Conservation (phyloP, 1,140 invertebrate species). For the Eubasilissa regina region DNA sequence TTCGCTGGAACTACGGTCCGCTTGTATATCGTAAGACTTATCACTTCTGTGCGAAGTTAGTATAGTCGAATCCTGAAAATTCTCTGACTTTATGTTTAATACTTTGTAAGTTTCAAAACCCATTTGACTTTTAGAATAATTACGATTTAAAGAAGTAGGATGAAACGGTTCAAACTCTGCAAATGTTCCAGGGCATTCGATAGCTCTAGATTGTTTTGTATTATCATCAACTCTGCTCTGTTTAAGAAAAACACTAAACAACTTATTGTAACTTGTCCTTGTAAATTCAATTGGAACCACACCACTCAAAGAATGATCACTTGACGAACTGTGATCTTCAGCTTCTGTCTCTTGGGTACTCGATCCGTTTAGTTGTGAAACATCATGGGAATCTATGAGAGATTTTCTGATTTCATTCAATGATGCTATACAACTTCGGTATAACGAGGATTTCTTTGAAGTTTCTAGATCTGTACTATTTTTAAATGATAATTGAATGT, state of each 20-base stretch:
- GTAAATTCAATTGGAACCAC: conserved; percentile 65
- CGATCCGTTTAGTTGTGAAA: neutral
- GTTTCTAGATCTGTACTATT: conserved; percentile 21
- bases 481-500: conserved; percentile 24
- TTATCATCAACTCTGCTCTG: conserved; percentile 14
- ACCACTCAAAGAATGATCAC: conserved; percentile 65
- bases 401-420: conserved; percentile 19
- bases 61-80: conserved; percentile 25
- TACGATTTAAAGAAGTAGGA: neutral
- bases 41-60: conserved; percentile 37
- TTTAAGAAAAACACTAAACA: conserved; percentile 50
- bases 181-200: neutral
- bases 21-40: conserved; percentile 39
- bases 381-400: neutral
- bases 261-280: conserved; percentile 58
- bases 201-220: neutral
- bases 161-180: neutral
- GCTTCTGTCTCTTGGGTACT: neutral
- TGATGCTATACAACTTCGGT: conserved; percentile 45
- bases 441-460: conserved; percentile 40
- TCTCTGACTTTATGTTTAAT: neutral
- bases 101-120: conserved; percentile 10
- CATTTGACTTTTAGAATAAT: neutral
- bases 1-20: conserved; percentile 38
- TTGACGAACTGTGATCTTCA: conserved; percentile 44